Percentiles rank a stretch among this genome's conserved stretches.
phyloP scores from a whole-genome alignment of 2,113 vertebrate species.

The Solea senegalensis region DNA sequence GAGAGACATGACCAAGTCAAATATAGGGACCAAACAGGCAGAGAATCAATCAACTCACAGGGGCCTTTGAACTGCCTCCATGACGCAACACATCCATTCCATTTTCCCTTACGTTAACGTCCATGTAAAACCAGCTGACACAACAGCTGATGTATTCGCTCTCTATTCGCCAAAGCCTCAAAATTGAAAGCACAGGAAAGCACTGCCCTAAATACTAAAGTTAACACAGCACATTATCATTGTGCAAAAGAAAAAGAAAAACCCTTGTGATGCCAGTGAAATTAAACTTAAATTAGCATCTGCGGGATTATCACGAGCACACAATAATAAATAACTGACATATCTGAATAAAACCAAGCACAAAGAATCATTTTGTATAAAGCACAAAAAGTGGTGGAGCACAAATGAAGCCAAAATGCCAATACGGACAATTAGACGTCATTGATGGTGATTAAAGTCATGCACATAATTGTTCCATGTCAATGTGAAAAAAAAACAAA shows the following conservation, averaged over 20 bases:
- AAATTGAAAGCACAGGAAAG: slow-evolving; percentile 22
- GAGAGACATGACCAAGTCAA: slow-evolving; percentile 48
- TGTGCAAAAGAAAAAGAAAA: too few species aligned
- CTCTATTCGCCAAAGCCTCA: slow-evolving; percentile 8
- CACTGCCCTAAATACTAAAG: slow-evolving; percentile 21
- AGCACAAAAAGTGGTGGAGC: slow-evolving; percentile 45
- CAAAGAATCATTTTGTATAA: slow-evolving; percentile 24
- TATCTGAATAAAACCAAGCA: slow-evolving; percentile 28
- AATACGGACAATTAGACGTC: not conserved
- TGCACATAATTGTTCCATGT: not conserved
- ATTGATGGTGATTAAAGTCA: slow-evolving; percentile 5
- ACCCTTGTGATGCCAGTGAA: slow-evolving; percentile 33
- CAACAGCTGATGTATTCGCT: not conserved
- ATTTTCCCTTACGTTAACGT: not conserved
- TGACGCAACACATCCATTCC: slow-evolving; percentile 10
- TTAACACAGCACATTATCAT: not conserved
- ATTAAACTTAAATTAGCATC: slow-evolving; percentile 10
- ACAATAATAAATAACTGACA: slow-evolving; percentile 8
- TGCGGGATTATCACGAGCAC: slow-evolving; percentile 4
- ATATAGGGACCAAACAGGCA: slow-evolving; percentile 73
- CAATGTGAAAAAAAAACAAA: not conserved
- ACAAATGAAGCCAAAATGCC: slow-evolving; percentile 41
- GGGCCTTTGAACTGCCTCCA: slow-evolving; percentile 60
- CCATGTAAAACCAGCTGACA: slow-evolving; percentile 1
- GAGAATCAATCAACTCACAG: slow-evolving; percentile 58